phyloP scores from a whole-genome alignment of 2,888 invertebrate genomes.

The Scaptomyza polygonia region DNA sequence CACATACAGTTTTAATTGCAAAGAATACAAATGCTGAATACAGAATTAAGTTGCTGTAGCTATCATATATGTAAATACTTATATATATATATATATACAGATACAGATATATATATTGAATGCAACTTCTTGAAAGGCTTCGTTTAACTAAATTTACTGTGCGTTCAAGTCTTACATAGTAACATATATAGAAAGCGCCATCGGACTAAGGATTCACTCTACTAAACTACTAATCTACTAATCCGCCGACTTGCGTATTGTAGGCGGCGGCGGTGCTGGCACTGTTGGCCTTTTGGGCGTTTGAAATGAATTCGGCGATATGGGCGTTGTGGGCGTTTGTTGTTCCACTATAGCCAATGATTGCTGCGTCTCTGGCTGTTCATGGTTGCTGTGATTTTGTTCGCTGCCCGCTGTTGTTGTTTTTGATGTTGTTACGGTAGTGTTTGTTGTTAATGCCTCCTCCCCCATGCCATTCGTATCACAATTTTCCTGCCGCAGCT shows the following conservation, averaged over 20 bases:
- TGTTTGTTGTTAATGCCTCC: slow-evolving; percentile 25
- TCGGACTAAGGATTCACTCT: slow-evolving; percentile 47
- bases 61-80: slow-evolving; percentile 19
- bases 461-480: slow-evolving; percentile 65
- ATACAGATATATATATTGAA: slow-evolving; percentile 17
- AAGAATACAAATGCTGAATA: slow-evolving; percentile 78
- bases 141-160: slow-evolving; percentile 63
- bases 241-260: slow-evolving; percentile 75
- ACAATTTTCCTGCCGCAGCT: slow-evolving; percentile 69
- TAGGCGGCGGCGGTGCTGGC: slow-evolving; percentile 81
- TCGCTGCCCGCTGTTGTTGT: slow-evolving; percentile 24
- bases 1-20: slow-evolving; percentile 69
- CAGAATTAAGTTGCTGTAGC: slow-evolving; percentile 49
- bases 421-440: slow-evolving; percentile 11
- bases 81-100: slow-evolving; percentile 2
- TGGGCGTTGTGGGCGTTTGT: slow-evolving; percentile 73
- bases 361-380: slow-evolving; percentile 49
- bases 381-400: slow-evolving; percentile 57
- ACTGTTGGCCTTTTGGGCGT: slow-evolving; percentile 82
- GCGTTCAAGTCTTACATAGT: slow-evolving; percentile 62
- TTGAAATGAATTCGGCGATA: slow-evolving; percentile 79
- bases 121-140: slow-evolving; percentile 49
- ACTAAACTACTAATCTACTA: slow-evolving; percentile 47
- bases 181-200: slow-evolving; percentile 49
- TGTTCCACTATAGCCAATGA: slow-evolving; percentile 30